phyloP scores from a whole-genome alignment of 2,797 vertebrate species.

The Protonibea diacanthus region DNA sequence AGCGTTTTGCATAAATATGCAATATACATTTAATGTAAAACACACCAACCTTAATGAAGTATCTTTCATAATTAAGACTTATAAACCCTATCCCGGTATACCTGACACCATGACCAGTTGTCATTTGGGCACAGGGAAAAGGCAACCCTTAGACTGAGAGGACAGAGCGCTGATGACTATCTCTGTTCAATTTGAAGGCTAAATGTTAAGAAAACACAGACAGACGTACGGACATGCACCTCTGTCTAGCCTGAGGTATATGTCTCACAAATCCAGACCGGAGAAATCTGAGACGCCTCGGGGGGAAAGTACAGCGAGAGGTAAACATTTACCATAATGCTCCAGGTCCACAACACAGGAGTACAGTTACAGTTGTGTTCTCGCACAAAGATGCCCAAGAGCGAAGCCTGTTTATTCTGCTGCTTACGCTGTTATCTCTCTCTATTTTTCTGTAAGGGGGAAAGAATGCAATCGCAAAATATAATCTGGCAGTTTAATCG shows the following conservation, averaged over 20 bases:
- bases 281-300: slow-evolving; percentile 30
- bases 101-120: not conserved
- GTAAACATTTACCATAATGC: slow-evolving; percentile 54
- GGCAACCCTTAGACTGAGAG: not conserved
- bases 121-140: not conserved
- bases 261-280: slow-evolving; percentile 1
- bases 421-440: slow-evolving; percentile 17
- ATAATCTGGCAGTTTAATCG: slow-evolving; percentile 35
- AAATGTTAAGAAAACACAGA: slow-evolving; percentile 42
- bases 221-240: not conserved
- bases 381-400: slow-evolving; percentile 14
- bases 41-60: not conserved
- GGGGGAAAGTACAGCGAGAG: slow-evolving; percentile 22
- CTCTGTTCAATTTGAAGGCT: slow-evolving; percentile 26
- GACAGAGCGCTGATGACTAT: slow-evolving; percentile 1
- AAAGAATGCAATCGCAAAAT: slow-evolving; percentile 2
- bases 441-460: slow-evolving; percentile 6
- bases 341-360: slow-evolving; percentile 30
- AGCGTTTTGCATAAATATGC: not conserved
- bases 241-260: not conserved
- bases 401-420: slow-evolving; percentile 16
- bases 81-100: no score
- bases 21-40: not conserved
- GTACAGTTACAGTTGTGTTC: slow-evolving; percentile 14
- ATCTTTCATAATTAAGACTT: not conserved